Evolutionary conservation across 2,113 vertebrate species (phyloP).

Genomic region (Oncorhynchus kisutch): DNA sequence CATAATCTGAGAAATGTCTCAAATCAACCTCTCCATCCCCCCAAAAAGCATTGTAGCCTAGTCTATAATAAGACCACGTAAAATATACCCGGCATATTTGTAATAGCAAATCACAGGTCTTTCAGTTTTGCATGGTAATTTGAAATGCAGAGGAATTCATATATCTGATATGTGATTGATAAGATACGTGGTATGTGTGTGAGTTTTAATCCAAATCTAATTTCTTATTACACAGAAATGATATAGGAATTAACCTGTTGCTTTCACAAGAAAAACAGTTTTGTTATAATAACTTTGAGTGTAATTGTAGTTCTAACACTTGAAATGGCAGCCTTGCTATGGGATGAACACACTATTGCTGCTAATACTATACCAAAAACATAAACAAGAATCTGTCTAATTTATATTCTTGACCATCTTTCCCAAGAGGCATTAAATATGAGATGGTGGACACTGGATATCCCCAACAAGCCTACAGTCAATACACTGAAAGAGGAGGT

Average conservation of each 20-base stretch:
- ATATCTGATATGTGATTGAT: background rate
- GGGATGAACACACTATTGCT: too few relatives aligned
- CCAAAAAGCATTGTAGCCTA: background rate
- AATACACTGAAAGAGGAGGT: background rate
- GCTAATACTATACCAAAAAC: too few relatives aligned
- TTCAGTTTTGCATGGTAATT: background rate
- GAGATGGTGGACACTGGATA: background rate
- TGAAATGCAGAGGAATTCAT: conserved; percentile 6
- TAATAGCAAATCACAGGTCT: background rate
- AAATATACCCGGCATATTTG: background rate
- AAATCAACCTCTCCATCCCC: background rate
- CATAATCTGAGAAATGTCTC: background rate
- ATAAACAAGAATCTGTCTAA: too few relatives aligned
- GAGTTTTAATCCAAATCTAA: too few relatives aligned
- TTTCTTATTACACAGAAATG: background rate
- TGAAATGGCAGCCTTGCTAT: too few relatives aligned
- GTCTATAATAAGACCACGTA: background rate
- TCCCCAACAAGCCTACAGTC: background rate
- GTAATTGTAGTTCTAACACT: too few relatives aligned
- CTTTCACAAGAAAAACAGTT: background rate
- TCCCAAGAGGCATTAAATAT: background rate
- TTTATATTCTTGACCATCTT: background rate
- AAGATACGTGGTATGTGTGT: too few relatives aligned
- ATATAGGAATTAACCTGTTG: background rate
- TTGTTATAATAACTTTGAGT: background rate